phyloP scores from a whole-genome alignment of 1,140 invertebrate genomes.

The Orius laevigatus region DNA sequence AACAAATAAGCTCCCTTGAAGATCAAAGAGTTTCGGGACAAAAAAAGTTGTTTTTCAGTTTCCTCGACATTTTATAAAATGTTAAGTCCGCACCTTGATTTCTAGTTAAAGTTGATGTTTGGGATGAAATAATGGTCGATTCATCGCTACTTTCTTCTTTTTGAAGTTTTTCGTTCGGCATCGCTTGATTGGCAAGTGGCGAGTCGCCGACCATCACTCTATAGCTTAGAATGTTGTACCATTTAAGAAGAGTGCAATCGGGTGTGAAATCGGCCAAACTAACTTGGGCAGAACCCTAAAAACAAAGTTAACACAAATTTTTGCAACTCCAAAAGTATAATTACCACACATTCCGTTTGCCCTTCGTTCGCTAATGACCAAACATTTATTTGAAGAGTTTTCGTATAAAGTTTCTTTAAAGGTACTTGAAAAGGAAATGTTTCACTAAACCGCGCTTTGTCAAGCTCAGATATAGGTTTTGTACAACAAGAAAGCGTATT shows the following conservation, averaged over 20 bases:
- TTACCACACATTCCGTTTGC: slow-evolving; percentile 69
- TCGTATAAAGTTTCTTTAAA: slow-evolving; percentile 56
- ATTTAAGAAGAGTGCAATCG: slow-evolving; percentile 62
- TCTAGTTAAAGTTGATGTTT: slow-evolving; percentile 86
- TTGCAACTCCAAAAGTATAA: slow-evolving; percentile 26
- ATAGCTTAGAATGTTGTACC: slow-evolving; percentile 89
- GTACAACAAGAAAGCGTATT: slow-evolving; percentile 49
- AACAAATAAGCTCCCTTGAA: slow-evolving; percentile 1
- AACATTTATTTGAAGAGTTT: slow-evolving; percentile 79
- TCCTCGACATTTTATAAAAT: neutral
- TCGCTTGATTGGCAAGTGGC: slow-evolving; percentile 26
- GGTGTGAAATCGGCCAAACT: slow-evolving; percentile 87
- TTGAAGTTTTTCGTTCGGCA: slow-evolving; percentile 22
- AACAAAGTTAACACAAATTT: slow-evolving; percentile 1
- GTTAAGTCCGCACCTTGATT: slow-evolving; percentile 49
- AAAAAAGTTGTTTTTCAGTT: slow-evolving; percentile 3
- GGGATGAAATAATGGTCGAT: slow-evolving; percentile 88
- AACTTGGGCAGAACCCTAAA: slow-evolving; percentile 84
- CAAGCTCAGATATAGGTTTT: slow-evolving; percentile 50
- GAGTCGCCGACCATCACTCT: slow-evolving; percentile 44
- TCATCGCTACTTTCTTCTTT: slow-evolving; percentile 90
- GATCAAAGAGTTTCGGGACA: neutral
- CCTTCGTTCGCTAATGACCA: slow-evolving; percentile 44
- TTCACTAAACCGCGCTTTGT: slow-evolving; percentile 65
- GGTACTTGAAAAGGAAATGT: slow-evolving; percentile 58